These are phyloP conservation scores for Drosophila infuscata DNA, from an alignment of 2,888 invertebrate species.

Conservation along the genomic window DNA sequence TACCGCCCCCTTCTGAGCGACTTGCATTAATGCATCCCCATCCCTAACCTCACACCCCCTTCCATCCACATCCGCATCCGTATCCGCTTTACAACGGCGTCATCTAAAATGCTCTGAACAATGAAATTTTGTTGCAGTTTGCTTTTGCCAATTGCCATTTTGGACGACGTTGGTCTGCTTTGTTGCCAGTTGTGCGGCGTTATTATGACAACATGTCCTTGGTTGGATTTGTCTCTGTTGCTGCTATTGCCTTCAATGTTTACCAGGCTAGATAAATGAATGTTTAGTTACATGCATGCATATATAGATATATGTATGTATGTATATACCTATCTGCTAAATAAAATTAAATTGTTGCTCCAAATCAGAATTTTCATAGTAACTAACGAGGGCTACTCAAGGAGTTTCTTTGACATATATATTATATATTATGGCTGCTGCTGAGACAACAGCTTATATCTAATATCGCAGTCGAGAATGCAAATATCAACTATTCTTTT, in stretches of 20 bases:
- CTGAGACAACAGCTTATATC: neutral
- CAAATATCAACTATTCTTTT: too few species aligned
- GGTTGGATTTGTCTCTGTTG: constrained; percentile 1
- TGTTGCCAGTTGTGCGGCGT: constrained; percentile 38
- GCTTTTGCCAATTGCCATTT: constrained; percentile 31
- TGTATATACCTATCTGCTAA: constrained; percentile 6
- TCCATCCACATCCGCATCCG: constrained; percentile 30
- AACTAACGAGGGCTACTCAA: constrained; percentile 5
- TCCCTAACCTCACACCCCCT: constrained; percentile 23
- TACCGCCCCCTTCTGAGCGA: neutral
- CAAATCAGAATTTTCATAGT: constrained; percentile 9
- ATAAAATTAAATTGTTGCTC: constrained; percentile 26
- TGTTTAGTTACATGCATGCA: constrained; percentile 2
- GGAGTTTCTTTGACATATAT: neutral
- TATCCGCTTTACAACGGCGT: constrained; percentile 39
- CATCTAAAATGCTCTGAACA: constrained; percentile 43
- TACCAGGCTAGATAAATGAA: constrained; percentile 26
- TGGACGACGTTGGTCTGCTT: constrained; percentile 10
- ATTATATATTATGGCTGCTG: too few species aligned
- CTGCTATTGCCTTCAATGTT: constrained; percentile 20
- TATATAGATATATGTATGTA: neutral
- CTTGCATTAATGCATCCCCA: constrained; percentile 58
- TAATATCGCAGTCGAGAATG: neutral
- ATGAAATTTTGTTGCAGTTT: constrained; percentile 59
- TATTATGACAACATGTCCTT: constrained; percentile 61